Conservation (phyloP, 2,888 invertebrate species). For the Barypeithes pellucidus region DNA sequence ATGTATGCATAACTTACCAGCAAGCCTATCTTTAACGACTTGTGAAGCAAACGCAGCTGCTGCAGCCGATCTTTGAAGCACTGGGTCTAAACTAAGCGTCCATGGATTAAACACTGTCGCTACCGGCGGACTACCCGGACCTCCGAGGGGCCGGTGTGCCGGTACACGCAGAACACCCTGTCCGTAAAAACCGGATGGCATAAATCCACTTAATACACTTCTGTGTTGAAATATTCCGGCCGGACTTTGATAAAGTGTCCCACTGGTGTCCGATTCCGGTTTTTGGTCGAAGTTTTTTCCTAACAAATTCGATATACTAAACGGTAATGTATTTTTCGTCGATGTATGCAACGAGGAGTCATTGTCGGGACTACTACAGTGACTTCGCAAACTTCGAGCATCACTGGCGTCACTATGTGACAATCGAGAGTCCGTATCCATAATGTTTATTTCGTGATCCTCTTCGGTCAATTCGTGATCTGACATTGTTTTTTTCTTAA, state of each 20-base stretch:
- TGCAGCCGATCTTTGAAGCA: slow-evolving; percentile 78
- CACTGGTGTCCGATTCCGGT: slow-evolving; percentile 64
- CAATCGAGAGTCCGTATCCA: slow-evolving; percentile 77
- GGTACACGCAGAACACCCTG: slow-evolving; percentile 87
- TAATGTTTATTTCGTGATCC: slow-evolving; percentile 80
- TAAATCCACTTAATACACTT: slow-evolving; percentile 65
- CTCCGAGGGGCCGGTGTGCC: slow-evolving; percentile 81
- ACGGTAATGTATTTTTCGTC: slow-evolving; percentile 77
- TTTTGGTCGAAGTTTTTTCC: slow-evolving; percentile 69
- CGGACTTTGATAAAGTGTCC: slow-evolving; percentile 61
- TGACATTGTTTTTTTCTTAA: slow-evolving; percentile 60
- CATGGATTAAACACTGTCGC: slow-evolving; percentile 68
- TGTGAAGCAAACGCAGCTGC: slow-evolving; percentile 86
- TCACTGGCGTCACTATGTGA: slow-evolving; percentile 76
- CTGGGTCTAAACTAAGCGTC: slow-evolving; percentile 76
- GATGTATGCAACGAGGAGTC: slow-evolving; percentile 70
- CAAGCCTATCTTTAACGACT: slow-evolving; percentile 87
- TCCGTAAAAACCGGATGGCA: slow-evolving; percentile 72
- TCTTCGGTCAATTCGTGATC: slow-evolving; percentile 71
- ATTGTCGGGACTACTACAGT: slow-evolving; percentile 71
- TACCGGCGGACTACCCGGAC: slow-evolving; percentile 68
- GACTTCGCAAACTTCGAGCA: slow-evolving; percentile 70
- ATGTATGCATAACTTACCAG: slow-evolving; percentile 75
- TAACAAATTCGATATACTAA: slow-evolving; percentile 85
- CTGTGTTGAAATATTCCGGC: slow-evolving; percentile 65